Evolutionary conservation across 2,888 invertebrate species (phyloP), one percentile per base, ranked within the genome.

Genomic region (Bursaphelenchus okinawaensis): DNA sequence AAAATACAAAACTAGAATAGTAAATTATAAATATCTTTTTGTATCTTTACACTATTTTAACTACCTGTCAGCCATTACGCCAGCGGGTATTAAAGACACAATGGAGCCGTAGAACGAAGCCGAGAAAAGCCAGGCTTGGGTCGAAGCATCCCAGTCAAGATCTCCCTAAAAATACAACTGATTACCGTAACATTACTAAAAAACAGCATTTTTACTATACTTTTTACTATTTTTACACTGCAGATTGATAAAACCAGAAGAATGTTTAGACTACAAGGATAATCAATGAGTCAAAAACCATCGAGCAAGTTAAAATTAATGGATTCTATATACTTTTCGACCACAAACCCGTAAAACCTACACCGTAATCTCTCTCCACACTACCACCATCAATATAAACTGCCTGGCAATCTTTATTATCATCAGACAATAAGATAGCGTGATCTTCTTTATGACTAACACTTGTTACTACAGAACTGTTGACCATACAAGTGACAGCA

Each of bases 401-500:
- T 16, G n/a, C 40, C 40, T 40, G 2, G 27, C 27, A 54, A 54
- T 54, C 16, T 23, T 54, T 54, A 19, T 26, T 54, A 23, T 26
- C 27, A 26, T 26, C 24, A 57, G 58, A 1, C 28, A 12, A 16
- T 12, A 12, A 29, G 56, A 22, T 40, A 3, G 58, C 28, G 50
- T 24, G 27, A 2, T 22, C 3, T 57, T 57, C 27, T 28, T 57
- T 12, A 61, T 16, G 20, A 7, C 66, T 52, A 9, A 26, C 20
- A 29, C 59, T 23, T 20, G 57, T 57, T 20, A 73, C 63, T 0
- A 72, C 75, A 1, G 74, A 73, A 12, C 69, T 68, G 62, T 73
- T 73, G 16, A 76, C 73, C 74, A 73, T 73, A 50, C 74, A 73
- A 16, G 75, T 75, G 66, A 73, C 75, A 1, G 75, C 67, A 8